Percentiles rank a stretch among this genome's conserved stretches.
Conservation (phyloP, 2,888 invertebrate species). For the Chaitophorus viminalis region DNA sequence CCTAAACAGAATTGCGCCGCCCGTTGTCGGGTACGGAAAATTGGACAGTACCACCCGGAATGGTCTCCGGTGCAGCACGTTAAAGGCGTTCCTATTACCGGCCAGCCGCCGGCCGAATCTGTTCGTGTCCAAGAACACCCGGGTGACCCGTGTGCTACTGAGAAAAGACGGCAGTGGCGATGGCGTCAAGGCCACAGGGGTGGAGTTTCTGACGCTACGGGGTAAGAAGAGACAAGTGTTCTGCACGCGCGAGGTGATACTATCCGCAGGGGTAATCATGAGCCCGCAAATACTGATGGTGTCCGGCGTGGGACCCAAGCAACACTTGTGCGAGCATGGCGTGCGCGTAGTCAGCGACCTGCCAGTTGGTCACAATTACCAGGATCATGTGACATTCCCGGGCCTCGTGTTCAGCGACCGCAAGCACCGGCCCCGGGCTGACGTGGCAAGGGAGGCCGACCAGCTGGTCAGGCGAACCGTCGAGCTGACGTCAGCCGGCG, state of each 20-base stretch:
- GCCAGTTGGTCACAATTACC: constrained; percentile 71
- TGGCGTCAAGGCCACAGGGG: constrained; percentile 72
- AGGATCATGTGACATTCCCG: constrained; percentile 69
- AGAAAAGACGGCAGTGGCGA: constrained; percentile 70
- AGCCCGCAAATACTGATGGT: constrained; percentile 75
- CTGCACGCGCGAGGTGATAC: constrained; percentile 71
- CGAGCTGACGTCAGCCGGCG: not conserved
- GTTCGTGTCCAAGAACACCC: constrained; percentile 76
- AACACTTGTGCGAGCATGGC: constrained; percentile 69
- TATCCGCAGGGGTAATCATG: constrained; percentile 75
- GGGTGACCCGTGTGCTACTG: constrained; percentile 77
- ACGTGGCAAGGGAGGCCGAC: not conserved
- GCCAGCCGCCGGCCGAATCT: constrained; percentile 75
- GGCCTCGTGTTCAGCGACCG: constrained; percentile 66
- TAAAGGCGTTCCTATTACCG: constrained; percentile 82
- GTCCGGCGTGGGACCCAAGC: constrained; percentile 73
- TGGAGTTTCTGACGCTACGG: constrained; percentile 74
- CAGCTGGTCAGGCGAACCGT: not conserved
- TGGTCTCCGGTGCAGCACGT: constrained; percentile 81
- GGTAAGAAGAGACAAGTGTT: constrained; percentile 69
- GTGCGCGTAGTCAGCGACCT: constrained; percentile 69
- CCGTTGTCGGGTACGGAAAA: constrained; percentile 45
- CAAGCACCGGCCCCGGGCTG: constrained; percentile 52
- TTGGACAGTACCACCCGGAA: constrained; percentile 68
- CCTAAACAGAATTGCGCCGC: constrained; percentile 36